Base-by-base conservation (phyloP, 2,888 invertebrate species). In the Iphiclides podalirius region DNA sequence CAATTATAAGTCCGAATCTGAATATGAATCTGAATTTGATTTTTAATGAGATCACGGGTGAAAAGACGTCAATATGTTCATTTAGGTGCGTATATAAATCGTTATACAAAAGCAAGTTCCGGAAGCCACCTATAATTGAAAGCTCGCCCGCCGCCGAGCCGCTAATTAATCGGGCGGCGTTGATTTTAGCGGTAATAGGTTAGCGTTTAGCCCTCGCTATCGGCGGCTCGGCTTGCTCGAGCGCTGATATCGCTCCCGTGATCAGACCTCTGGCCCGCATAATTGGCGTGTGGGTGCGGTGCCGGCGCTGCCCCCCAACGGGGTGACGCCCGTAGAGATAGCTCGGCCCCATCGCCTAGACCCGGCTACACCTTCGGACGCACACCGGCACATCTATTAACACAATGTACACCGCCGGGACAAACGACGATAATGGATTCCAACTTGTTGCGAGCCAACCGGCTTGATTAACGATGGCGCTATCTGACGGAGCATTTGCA, bases 211-310 rank as follows among this genome's bases (percentile, higher is more conserved):
- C 75, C 75, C 67, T 65, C 67, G 74, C 47, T 74, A 79, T 75
- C 71, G 63, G 65, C 67, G 64, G 42, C 66, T 75, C 71, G n/a
- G n/a, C n/a, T n/a, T n/a, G n/a, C n/a, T n/a, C n/a, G n/a, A n/a
- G n/a, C n/a, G n/a, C n/a, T 66, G 66, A 67, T 85, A 84, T 86
- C 85, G 69, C 62, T 67, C 70, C 68, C 59, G n/a, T 70, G 72
- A 87, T 85, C 86, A 81, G 78, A 83, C 80, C 79, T 86, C 87
- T 86, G 84, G 85, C 84, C n/a, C n/a, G n/a, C 82, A 84, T 87
- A 87, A 88, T 87, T 85, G 86, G 86, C 81, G 78, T 79, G 85
- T 85, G 83, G 87, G 87, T 72, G 83, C 83, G 77, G 76, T n/a
- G 83, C 82, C 74, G 79, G 82, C 77, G 75, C 77, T 84, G 82